Conservation (phyloP, 1,140 invertebrate genomes). For the Sminthurinus signatus region DNA sequence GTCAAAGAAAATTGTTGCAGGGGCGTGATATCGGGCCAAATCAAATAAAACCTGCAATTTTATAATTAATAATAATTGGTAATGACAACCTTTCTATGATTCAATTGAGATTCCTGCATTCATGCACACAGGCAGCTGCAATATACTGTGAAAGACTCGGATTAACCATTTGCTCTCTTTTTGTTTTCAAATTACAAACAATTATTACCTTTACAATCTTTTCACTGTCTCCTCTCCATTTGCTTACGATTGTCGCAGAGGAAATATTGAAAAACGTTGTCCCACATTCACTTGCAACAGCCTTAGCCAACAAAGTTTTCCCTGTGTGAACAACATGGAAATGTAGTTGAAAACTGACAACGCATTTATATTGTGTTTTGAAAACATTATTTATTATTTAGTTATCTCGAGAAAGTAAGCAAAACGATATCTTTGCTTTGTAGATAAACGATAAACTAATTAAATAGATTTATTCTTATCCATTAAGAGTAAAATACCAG, state of each 20-base stretch:
- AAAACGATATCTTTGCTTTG: background rate
- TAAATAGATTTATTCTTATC: background rate
- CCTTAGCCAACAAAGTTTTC: conserved; percentile 83
- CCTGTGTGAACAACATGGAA: too few relatives aligned
- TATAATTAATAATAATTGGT: conserved; percentile 51
- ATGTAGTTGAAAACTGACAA: too few relatives aligned
- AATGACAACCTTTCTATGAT: conserved; percentile 36
- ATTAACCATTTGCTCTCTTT: conserved; percentile 51
- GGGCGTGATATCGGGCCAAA: conserved; percentile 80
- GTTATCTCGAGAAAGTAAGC: background rate
- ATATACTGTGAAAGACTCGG: conserved; percentile 45
- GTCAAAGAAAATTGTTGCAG: conserved; percentile 92
- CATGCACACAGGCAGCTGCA: too few relatives aligned
- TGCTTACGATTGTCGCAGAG: conserved; percentile 78
- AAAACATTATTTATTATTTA: too few relatives aligned
- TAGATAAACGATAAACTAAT: too few relatives aligned
- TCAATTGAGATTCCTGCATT: too few relatives aligned
- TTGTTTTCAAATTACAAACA: too few relatives aligned
- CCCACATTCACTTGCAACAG: conserved; percentile 72
- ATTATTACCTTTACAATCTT: conserved; percentile 73
- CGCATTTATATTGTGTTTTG: too few relatives aligned
- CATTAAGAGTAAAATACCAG: too few relatives aligned
- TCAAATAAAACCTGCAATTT: conserved; percentile 70
- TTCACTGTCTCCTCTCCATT: conserved; percentile 92
- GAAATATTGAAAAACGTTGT: conserved; percentile 90